These are phyloP conservation scores for Sitobion miscanthi DNA, from an alignment of 1,140 invertebrate species.

Conservation along the genomic window DNA sequence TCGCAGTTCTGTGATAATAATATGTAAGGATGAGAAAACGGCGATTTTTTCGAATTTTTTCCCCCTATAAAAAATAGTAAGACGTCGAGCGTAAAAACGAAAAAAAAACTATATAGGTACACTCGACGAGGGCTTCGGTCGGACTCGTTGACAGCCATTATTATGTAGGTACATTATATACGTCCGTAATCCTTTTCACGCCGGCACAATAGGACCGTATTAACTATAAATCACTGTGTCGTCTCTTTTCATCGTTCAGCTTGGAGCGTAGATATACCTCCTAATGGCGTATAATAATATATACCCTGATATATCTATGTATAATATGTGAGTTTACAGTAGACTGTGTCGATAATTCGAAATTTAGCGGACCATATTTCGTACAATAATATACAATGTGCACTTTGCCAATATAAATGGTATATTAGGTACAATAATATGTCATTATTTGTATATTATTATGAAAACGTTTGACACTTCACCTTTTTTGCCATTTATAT, in stretches of 20 bases:
- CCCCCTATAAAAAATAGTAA: neutral
- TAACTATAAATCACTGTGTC: neutral
- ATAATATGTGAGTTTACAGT: neutral
- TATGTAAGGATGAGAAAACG: neutral
- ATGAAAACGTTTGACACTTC: neutral
- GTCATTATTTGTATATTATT: too few species aligned
- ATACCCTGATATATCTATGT: too few species aligned
- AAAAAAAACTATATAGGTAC: neutral
- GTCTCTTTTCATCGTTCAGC: neutral
- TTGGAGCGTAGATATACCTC: neutral
- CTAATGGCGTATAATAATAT: neutral
- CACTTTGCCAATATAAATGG: neutral
- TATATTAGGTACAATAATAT: neutral
- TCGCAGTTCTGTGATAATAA: neutral
- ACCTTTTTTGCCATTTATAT: neutral
- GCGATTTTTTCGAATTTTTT: neutral
- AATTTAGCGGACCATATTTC: neutral
- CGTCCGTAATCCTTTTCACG: neutral
- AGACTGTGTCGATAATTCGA: neutral
- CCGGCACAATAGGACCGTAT: neutral
- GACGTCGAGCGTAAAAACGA: neutral
- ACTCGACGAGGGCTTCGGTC: neutral
- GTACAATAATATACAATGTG: neutral
- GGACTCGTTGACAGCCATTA: slow-evolving; percentile 28
- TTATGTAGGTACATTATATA: neutral